A percentile compares a stretch with the other conserved stretches of the same genome.
Conservation (phyloP, 2,888 invertebrate genomes). For the Sarcophaga variegata region DNA sequence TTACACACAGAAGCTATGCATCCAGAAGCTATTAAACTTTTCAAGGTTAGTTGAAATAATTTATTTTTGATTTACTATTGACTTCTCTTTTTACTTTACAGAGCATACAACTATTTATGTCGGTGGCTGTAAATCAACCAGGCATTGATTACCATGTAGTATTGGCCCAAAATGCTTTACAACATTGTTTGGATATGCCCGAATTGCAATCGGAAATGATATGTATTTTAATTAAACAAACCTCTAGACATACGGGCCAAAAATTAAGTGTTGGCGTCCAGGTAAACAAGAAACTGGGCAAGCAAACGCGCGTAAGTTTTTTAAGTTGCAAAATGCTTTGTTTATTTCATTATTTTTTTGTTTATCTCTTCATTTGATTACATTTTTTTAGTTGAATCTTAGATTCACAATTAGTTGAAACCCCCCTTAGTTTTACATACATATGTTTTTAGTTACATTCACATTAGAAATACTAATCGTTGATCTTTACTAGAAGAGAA, state of each 20-base stretch:
- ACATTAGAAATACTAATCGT: no score
- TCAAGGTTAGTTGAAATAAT: constrained; percentile 86
- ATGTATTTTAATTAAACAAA: constrained; percentile 95
- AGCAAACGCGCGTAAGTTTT: constrained; percentile 86
- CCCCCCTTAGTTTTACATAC: not conserved
- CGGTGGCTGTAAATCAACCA: constrained; percentile 96
- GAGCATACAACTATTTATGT: constrained; percentile 98
- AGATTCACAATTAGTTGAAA: not conserved
- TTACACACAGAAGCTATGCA: constrained; percentile 94
- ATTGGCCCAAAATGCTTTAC: constrained; percentile 96
- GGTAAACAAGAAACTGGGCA: constrained; percentile 88
- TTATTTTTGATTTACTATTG: no score
- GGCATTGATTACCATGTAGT: constrained; percentile 99
- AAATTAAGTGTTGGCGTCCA: constrained; percentile 93
- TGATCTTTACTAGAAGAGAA: not conserved
- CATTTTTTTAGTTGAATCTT: constrained; percentile 7
- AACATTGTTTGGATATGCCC: constrained; percentile 93
- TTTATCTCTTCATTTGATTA: constrained; percentile 50
- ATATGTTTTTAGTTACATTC: not conserved
- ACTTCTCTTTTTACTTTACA: constrained; percentile 78
- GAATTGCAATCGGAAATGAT: constrained; percentile 97
- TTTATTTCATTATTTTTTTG: constrained; percentile 48
- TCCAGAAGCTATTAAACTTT: constrained; percentile 95
- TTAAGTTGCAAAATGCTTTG: constrained; percentile 82
- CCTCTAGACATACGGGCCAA: constrained; percentile 91